Evolutionary conservation across 2,797 vertebrate genomes (phyloP).

Genomic region (Anabas testudineus): DNA sequence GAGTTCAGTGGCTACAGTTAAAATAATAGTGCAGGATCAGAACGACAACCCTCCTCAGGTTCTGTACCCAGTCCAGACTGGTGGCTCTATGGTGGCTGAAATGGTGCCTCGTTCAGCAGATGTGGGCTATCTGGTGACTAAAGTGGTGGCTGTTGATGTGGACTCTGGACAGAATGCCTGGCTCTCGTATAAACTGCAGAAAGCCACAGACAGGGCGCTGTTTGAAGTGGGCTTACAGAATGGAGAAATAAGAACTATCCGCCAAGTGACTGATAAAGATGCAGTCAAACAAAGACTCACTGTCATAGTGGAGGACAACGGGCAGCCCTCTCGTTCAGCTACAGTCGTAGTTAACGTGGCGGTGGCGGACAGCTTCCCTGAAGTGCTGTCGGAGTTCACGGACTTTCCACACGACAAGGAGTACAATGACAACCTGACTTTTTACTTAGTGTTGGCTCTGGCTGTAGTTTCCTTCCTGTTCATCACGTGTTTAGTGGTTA

Average conservation of each 20-base stretch:
- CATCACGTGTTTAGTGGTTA: no score
- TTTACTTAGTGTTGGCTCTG: no score
- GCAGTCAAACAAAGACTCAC: constrained; percentile 75
- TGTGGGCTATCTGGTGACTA: constrained; percentile 85
- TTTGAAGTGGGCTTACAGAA: constrained; percentile 79
- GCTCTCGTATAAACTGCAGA: constrained; percentile 82
- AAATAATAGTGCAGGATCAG: constrained; percentile 62
- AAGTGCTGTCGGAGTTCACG: no score
- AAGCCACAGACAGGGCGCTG: constrained; percentile 78
- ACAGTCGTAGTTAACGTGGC: no score
- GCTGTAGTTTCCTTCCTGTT: no score
- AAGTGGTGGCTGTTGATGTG: constrained; percentile 84
- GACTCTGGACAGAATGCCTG: constrained; percentile 87
- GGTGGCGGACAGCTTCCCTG: no score
- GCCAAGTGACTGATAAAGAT: constrained; percentile 76
- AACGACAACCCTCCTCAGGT: constrained; percentile 75
- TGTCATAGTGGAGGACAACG: constrained; percentile 84
- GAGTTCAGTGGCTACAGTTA: no score
- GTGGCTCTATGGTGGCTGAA: constrained; percentile 76
- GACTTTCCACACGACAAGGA: no score
- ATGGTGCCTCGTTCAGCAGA: constrained; percentile 86
- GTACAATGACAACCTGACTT: no score
- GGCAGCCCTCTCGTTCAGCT: no score
- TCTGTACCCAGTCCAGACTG: constrained; percentile 74
- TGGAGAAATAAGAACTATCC: constrained; percentile 70